Percentiles rank a stretch among this genome's conserved stretches.
Evolutionary conservation across 2,888 invertebrate species (phyloP).

Genomic region (Bombylius major): DNA sequence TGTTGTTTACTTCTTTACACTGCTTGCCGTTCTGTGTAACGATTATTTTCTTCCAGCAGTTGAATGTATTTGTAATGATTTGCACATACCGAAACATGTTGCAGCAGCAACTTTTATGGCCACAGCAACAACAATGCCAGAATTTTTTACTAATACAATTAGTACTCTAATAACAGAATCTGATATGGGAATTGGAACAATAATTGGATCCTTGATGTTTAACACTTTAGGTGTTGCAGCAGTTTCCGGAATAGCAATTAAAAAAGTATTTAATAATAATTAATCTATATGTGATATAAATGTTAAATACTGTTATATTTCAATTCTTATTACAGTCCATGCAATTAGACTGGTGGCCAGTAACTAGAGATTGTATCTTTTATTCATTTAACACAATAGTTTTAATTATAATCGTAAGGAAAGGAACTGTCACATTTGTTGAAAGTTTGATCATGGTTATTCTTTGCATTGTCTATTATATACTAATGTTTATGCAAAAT

Average conservation of each 20-base stretch:
- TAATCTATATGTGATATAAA: background rate
- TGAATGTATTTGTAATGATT: slow-evolving; percentile 71
- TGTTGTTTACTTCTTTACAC: slow-evolving; percentile 71
- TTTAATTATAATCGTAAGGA: slow-evolving; percentile 63
- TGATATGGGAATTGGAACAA: slow-evolving; percentile 77
- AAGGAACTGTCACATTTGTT: slow-evolving; percentile 64
- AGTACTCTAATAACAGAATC: slow-evolving; percentile 73
- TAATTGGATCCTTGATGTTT: slow-evolving; percentile 78
- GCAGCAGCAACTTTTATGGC: slow-evolving; percentile 97
- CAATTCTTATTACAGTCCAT: slow-evolving; percentile 47
- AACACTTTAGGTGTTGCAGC: slow-evolving; percentile 77
- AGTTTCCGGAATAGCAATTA: slow-evolving; percentile 62
- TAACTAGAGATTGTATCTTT: slow-evolving; percentile 66
- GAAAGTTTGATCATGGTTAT: slow-evolving; percentile 61
- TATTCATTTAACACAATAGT: slow-evolving; percentile 61
- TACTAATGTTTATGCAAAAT: slow-evolving; percentile 56
- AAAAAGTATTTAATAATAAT: slow-evolving; percentile 41
- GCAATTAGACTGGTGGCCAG: slow-evolving; percentile 64
- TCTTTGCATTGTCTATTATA: slow-evolving; percentile 62
- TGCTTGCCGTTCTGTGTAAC: slow-evolving; percentile 81
- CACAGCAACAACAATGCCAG: slow-evolving; percentile 87
- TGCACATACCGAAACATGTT: slow-evolving; percentile 71
- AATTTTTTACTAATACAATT: slow-evolving; percentile 84
- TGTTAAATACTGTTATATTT: background rate
- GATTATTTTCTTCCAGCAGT: slow-evolving; percentile 85